These are phyloP conservation scores for Tadarida brasiliensis DNA, from an alignment of 2,797 vertebrate genomes.

Conservation along the genomic window DNA sequence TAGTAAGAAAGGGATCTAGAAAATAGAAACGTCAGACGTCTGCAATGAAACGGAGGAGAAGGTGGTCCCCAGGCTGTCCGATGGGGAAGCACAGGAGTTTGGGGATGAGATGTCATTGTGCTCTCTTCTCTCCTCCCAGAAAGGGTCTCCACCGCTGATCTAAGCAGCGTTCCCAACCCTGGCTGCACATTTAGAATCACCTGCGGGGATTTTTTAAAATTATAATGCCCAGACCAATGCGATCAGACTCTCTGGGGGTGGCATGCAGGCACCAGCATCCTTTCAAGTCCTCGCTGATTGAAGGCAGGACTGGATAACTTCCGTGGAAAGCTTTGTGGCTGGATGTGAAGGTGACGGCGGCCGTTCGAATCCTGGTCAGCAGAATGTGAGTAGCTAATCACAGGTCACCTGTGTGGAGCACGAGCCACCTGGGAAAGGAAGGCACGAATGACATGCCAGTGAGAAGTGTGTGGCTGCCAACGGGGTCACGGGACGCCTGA, in stretches of 20 bases:
- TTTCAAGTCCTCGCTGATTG: background rate
- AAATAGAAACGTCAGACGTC: background rate
- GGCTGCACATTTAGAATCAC: background rate
- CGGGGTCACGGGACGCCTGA: fast-evolving
- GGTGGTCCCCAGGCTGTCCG: background rate
- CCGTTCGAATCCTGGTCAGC: background rate
- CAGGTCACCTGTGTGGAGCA: background rate
- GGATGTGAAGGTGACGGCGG: background rate
- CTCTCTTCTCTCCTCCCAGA: background rate
- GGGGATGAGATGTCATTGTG: background rate
- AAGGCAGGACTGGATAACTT: background rate
- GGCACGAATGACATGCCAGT: background rate
- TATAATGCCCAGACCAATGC: background rate
- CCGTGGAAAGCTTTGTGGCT: background rate
- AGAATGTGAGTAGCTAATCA: constrained; percentile 6
- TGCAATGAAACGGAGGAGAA: background rate
- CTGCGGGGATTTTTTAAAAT: background rate
- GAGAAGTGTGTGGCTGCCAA: background rate
- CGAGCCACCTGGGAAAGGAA: background rate
- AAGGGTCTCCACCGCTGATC: background rate
- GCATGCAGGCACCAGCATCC: background rate
- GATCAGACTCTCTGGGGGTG: background rate
- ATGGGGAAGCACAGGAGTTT: background rate
- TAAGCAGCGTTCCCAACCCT: background rate
- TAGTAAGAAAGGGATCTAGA: background rate